phyloP scores from a whole-genome alignment of 2,888 invertebrate species.

The Argyra leucocephala region DNA sequence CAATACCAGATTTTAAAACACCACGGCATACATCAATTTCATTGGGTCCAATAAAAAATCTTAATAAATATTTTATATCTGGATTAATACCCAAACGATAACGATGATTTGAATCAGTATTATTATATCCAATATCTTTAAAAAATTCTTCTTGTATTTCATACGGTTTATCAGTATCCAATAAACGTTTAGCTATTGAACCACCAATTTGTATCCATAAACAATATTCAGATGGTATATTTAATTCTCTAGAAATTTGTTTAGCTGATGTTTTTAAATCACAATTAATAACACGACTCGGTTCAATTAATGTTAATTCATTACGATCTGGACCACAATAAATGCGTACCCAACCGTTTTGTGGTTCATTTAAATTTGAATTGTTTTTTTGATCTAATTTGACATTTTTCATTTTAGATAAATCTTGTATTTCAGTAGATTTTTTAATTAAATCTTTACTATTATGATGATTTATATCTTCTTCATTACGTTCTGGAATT shows the following conservation, averaged over 20 bases:
- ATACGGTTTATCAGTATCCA: conserved; percentile 49
- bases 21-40: conserved; percentile 46
- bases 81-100: conserved; percentile 56
- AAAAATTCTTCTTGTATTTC: conserved; percentile 55
- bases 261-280: conserved; percentile 18
- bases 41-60: conserved; percentile 53
- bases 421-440: background rate
- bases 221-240: conserved; percentile 24
- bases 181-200: conserved; percentile 48
- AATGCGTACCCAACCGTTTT: conserved; percentile 25
- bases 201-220: conserved; percentile 48
- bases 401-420: background rate
- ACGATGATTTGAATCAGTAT: conserved; percentile 50
- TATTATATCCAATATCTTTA: conserved; percentile 51
- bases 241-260: conserved; percentile 23
- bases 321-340: conserved; percentile 26
- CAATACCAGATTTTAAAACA: conserved; percentile 43
- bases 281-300: conserved; percentile 26
- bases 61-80: conserved; percentile 51
- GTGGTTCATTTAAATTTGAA: background rate
- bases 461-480: background rate
- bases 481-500: conserved; percentile 14
- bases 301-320: conserved; percentile 24
- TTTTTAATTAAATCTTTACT: background rate
- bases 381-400: background rate